These are phyloP conservation scores for Heliconius charithonia DNA, from an alignment of 2,888 invertebrate genomes.

Conservation along the genomic window DNA sequence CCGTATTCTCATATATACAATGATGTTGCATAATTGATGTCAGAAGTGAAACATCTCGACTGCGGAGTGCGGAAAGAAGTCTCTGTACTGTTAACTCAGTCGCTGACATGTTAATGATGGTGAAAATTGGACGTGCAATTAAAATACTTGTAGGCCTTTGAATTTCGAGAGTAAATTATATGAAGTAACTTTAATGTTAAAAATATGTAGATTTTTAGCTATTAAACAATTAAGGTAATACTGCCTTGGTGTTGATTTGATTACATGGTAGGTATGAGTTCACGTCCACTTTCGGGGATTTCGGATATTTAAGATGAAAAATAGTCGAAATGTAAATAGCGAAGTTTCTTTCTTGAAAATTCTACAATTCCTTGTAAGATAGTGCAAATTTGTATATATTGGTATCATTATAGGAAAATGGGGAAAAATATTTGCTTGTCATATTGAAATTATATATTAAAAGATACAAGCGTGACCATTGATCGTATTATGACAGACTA, in stretches of 20 bases:
- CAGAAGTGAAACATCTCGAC: slow-evolving; percentile 39
- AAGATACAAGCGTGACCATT: slow-evolving; percentile 22
- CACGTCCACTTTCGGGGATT: background rate
- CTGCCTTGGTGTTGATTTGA: background rate
- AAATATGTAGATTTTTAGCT: background rate
- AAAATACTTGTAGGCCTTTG: background rate
- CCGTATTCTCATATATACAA: slow-evolving; percentile 49
- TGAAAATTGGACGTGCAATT: background rate
- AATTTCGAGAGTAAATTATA: background rate
- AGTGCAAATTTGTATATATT: background rate
- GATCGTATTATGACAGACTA: background rate
- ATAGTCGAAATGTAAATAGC: no score
- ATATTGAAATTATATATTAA: slow-evolving; percentile 1
- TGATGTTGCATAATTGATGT: slow-evolving; percentile 45
- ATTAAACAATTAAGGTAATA: background rate
- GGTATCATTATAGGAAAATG: background rate
- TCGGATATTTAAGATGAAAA: background rate
- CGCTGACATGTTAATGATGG: slow-evolving; percentile 10
- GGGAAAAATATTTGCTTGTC: background rate
- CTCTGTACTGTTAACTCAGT: slow-evolving; percentile 16
- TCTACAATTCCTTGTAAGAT: background rate
- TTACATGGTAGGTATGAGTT: background rate
- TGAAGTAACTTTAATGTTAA: background rate
- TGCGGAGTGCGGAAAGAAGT: slow-evolving; percentile 18
- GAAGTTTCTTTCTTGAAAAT: background rate